These are phyloP conservation scores for Lasioglossum lativentre DNA, from an alignment of 2,888 invertebrate species.

Conservation along the genomic window DNA sequence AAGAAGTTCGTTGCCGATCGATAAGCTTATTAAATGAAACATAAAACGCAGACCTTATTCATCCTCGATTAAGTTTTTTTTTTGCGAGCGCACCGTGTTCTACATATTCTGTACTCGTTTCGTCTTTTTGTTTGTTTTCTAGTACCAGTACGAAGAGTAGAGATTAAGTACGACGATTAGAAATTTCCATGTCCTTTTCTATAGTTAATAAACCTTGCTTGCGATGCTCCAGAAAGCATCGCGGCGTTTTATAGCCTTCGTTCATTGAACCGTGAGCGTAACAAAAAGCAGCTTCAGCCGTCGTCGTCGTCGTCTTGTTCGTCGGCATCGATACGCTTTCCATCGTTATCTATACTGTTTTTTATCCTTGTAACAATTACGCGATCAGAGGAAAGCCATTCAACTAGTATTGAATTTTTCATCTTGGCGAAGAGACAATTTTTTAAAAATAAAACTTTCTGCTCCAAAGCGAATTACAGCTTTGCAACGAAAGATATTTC, in stretches of 20 bases:
- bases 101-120: neutral
- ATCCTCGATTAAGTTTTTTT: neutral
- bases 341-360: neutral
- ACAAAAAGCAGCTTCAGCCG: neutral
- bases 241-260: neutral
- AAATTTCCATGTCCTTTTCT: constrained; percentile 11
- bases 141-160: neutral
- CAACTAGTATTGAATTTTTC: neutral
- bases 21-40: neutral
- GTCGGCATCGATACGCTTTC: neutral
- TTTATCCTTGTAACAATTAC: neutral
- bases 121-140: neutral
- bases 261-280: constrained; percentile 7
- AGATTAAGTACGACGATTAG: constrained; percentile 1
- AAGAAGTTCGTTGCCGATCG: neutral
- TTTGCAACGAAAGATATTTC: neutral
- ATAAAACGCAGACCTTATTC: neutral
- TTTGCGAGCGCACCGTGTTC: neutral
- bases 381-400: neutral
- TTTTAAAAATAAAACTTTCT: neutral
- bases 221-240: neutral
- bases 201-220: neutral
- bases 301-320: no score
- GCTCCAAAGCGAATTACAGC: neutral
- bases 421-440: neutral